Evolutionary conservation across 2,113 vertebrate species (phyloP).

Genomic region (Gymnogyps californianus): DNA sequence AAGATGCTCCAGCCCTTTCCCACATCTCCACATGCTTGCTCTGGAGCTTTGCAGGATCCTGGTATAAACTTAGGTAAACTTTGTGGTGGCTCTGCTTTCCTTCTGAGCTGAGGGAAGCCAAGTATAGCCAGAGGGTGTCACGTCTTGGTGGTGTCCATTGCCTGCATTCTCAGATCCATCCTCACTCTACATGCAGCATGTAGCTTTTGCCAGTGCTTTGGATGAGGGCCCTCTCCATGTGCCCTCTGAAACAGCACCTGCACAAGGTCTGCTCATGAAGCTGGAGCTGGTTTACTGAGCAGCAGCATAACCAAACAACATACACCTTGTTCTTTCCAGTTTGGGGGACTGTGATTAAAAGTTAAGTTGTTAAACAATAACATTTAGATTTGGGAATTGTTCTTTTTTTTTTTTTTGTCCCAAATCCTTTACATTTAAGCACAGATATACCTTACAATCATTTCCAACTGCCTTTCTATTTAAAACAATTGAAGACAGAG

Average conservation of each 20-base stretch:
- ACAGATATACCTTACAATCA: background rate
- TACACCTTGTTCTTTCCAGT: background rate
- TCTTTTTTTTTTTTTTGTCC: background rate
- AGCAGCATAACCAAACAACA: background rate
- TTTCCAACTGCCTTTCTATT: background rate
- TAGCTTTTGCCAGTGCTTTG: background rate
- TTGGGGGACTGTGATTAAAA: background rate
- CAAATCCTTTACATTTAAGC: background rate
- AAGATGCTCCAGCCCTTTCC: background rate
- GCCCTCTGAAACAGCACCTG: background rate
- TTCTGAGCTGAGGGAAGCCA: background rate
- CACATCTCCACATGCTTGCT: background rate
- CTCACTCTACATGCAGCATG: accelerated
- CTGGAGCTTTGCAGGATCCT: background rate
- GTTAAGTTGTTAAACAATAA: background rate
- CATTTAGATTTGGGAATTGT: background rate
- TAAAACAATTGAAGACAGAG: background rate
- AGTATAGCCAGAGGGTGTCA: background rate
- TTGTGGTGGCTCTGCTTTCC: background rate
- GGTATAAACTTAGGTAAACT: background rate
- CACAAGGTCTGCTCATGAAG: background rate
- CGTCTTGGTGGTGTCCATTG: background rate
- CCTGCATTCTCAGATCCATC: background rate
- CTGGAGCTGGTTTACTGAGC: background rate
- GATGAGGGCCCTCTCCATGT: background rate